phyloP scores from a whole-genome alignment of 2,888 invertebrate species.

The Automeris io region DNA sequence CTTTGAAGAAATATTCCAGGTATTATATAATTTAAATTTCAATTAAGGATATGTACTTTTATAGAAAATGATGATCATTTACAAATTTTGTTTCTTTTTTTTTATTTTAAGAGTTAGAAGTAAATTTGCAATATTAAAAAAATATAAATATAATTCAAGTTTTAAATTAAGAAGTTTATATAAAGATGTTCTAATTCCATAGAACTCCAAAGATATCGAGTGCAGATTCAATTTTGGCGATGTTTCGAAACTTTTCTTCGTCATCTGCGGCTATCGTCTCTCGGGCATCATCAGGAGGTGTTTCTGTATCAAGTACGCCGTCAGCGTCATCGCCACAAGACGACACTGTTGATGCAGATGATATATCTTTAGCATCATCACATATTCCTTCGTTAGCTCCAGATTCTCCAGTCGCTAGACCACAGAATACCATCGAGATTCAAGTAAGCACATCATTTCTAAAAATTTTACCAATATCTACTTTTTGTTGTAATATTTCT shows the following conservation, averaged over 20 bases:
- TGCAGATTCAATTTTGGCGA: conserved; percentile 87
- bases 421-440: conserved; percentile 66
- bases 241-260: conserved; percentile 86
- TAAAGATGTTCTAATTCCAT: conserved; percentile 23
- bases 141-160: background rate
- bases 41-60: too few species aligned
- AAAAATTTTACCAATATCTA: background rate
- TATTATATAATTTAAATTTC: conserved; percentile 15
- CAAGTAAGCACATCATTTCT: conserved; percentile 37
- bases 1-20: conserved; percentile 76
- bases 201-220: conserved; percentile 82
- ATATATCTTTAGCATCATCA: conserved; percentile 83
- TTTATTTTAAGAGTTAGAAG: background rate
- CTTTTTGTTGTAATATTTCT: background rate
- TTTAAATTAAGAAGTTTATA: too few species aligned
- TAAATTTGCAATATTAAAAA: background rate
- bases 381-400: conserved; percentile 73
- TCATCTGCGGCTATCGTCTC: conserved; percentile 78
- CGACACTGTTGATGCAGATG: conserved; percentile 82
- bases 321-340: conserved; percentile 86
- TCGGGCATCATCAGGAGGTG: conserved; percentile 77
- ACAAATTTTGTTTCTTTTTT: background rate
- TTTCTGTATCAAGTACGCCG: conserved; percentile 83
- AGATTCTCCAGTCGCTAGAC: conserved; percentile 78
- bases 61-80: too few species aligned